Evolutionary conservation across 2,888 invertebrate species (phyloP).

Genomic region (Anagyrus pseudococci): DNA sequence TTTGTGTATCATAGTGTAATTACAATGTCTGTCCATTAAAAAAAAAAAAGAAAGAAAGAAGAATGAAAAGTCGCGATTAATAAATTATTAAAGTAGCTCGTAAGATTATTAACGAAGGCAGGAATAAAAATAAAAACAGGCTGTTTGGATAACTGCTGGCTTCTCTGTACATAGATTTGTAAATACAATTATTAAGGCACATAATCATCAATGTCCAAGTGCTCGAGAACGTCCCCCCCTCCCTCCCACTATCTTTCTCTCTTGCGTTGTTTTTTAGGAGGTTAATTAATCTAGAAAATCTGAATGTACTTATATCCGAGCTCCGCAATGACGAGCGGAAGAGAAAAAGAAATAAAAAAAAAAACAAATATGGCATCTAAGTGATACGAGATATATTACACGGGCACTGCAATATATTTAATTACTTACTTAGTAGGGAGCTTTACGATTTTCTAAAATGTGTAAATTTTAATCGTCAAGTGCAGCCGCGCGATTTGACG

Average conservation of each 20-base stretch:
- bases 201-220: slow-evolving; percentile 28
- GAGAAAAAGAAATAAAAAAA: slow-evolving; percentile 3
- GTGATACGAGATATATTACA: slow-evolving; percentile 38
- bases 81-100: slow-evolving; percentile 56
- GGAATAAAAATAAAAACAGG: slow-evolving; percentile 31
- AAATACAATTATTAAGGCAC: slow-evolving; percentile 44
- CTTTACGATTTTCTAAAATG: slow-evolving; percentile 53
- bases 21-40: slow-evolving; percentile 44
- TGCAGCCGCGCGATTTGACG: slow-evolving; percentile 36
- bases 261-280: slow-evolving; percentile 4
- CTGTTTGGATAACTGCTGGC: slow-evolving; percentile 20
- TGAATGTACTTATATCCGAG: too few species aligned
- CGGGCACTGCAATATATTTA: slow-evolving; percentile 61
- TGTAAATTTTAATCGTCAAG: slow-evolving; percentile 40
- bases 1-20: slow-evolving; percentile 59
- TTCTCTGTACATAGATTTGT: slow-evolving; percentile 48
- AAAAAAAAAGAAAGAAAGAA: slow-evolving; percentile 45
- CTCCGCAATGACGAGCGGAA: slow-evolving; percentile 11
- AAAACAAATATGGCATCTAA: slow-evolving; percentile 9
- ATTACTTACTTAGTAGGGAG: slow-evolving; percentile 58
- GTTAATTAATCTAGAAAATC: too few species aligned
- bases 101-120: too few species aligned
- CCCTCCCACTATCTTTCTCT: too few species aligned
- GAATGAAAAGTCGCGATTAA: too few species aligned
- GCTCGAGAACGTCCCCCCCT: slow-evolving; percentile 29